Percentiles rank a stretch among this genome's conserved stretches.
These are phyloP conservation scores for Malurus splendens DNA, from an alignment of 2,797 vertebrate genomes.

Conservation along the genomic window DNA sequence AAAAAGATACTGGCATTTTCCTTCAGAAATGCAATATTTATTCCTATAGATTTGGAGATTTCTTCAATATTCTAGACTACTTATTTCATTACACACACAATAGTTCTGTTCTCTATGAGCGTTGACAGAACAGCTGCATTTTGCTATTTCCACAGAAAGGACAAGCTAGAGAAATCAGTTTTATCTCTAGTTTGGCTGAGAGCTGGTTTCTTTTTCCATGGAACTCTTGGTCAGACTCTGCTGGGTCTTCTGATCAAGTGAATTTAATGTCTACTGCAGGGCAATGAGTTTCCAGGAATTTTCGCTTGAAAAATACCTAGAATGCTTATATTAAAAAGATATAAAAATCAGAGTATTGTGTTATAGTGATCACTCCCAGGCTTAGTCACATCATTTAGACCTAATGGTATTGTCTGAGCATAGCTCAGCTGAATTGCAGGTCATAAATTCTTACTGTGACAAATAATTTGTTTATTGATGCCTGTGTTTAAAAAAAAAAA, in stretches of 20 bases:
- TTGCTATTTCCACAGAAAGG: background rate
- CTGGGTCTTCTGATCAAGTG: background rate
- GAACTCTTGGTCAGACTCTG: background rate
- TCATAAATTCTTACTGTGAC: background rate
- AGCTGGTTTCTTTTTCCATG: background rate
- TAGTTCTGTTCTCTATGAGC: background rate
- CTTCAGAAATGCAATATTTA: background rate
- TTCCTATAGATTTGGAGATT: background rate
- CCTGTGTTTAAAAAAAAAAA: background rate
- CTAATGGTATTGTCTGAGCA: background rate
- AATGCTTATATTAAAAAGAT: background rate
- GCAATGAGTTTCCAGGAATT: background rate
- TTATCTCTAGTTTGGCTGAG: background rate
- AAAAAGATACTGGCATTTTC: background rate
- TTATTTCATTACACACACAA: background rate
- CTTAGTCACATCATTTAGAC: background rate
- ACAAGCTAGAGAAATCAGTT: background rate
- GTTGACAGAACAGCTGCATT: background rate
- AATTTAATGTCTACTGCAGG: rapidly evolving
- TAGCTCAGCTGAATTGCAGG: background rate
- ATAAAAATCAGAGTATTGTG: background rate
- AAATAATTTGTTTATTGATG: background rate
- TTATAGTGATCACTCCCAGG: background rate
- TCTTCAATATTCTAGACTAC: background rate
- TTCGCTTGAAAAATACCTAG: background rate